Evolutionary conservation across 2,113 vertebrate species (phyloP).

Genomic region (Cercopithecus mona): DNA sequence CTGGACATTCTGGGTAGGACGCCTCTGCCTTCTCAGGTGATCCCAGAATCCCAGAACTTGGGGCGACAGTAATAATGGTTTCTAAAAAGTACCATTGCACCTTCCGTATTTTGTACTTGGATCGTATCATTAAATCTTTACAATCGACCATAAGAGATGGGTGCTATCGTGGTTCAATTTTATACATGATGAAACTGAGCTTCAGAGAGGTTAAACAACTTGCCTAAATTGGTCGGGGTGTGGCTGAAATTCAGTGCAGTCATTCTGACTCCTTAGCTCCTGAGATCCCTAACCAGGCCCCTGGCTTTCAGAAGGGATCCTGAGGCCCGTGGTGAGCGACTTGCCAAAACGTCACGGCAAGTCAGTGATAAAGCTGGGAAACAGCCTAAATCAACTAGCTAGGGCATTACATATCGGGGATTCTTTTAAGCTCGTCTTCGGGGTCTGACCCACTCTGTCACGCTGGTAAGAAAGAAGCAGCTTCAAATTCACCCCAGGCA

Average conservation of each 20-base stretch:
- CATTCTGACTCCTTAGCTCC: background rate
- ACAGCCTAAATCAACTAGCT: background rate
- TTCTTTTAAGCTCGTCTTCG: background rate
- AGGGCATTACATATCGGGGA: rapidly evolving
- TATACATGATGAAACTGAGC: background rate
- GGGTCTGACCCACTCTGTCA: background rate
- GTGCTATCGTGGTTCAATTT: background rate
- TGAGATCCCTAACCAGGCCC: background rate
- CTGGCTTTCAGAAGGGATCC: background rate
- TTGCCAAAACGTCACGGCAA: background rate
- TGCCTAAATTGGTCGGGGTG: background rate
- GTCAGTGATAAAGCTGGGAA: background rate
- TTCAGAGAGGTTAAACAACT: background rate
- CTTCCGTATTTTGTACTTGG: background rate
- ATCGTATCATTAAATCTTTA: background rate
- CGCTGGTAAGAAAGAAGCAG: background rate
- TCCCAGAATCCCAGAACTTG: background rate
- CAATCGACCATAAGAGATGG: background rate
- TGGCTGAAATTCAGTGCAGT: background rate
- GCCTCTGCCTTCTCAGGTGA: background rate
- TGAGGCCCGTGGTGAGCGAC: background rate
- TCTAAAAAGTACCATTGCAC: background rate
- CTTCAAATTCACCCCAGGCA: background rate
- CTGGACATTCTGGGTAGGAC: background rate
- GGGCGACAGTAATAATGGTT: background rate